These are phyloP conservation scores for Venturia canescens DNA, from an alignment of 1,140 invertebrate genomes.

Conservation along the genomic window DNA sequence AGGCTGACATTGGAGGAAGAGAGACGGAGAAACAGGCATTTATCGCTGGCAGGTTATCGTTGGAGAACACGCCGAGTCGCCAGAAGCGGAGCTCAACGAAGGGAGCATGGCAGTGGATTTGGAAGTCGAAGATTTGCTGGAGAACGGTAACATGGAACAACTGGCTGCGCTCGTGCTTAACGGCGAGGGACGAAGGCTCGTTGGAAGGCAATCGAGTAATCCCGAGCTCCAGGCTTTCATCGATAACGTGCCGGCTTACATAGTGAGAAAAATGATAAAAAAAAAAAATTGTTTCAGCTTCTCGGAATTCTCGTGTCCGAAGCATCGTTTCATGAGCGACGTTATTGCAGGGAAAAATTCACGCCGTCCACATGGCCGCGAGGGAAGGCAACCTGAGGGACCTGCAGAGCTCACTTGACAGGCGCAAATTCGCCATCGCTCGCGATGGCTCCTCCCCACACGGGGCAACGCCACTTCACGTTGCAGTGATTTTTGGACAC, in stretches of 20 bases:
- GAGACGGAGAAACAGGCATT: constrained; percentile 10
- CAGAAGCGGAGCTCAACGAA: constrained; percentile 65
- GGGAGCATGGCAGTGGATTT: constrained; percentile 72
- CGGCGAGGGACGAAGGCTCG: constrained; percentile 88
- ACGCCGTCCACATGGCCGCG: constrained; percentile 91
- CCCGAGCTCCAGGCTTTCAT: constrained; percentile 92
- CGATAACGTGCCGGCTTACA: constrained; percentile 92
- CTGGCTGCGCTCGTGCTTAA: constrained; percentile 91
- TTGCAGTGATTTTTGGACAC: constrained; percentile 90
- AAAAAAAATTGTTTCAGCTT: no score
- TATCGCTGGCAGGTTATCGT: constrained; percentile 65
- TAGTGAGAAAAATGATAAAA: constrained; percentile 82
- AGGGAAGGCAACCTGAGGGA: constrained; percentile 89
- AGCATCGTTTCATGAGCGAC: no score
- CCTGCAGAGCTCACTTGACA: constrained; percentile 90
- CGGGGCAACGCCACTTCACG: constrained; percentile 95
- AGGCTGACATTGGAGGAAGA: constrained; percentile 28
- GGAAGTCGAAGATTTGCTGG: constrained; percentile 81
- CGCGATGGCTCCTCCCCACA: constrained; percentile 87
- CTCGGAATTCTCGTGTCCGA: no score
- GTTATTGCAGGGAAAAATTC: constrained; percentile 87
- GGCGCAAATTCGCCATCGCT: constrained; percentile 93
- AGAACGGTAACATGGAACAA: constrained; percentile 90
- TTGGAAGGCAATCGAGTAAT: constrained; percentile 85
- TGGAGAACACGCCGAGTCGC: constrained; percentile 64